These are phyloP conservation scores for Tryphoninae sp. DNA, from an alignment of 2,888 invertebrate species.

Conservation along the genomic window DNA sequence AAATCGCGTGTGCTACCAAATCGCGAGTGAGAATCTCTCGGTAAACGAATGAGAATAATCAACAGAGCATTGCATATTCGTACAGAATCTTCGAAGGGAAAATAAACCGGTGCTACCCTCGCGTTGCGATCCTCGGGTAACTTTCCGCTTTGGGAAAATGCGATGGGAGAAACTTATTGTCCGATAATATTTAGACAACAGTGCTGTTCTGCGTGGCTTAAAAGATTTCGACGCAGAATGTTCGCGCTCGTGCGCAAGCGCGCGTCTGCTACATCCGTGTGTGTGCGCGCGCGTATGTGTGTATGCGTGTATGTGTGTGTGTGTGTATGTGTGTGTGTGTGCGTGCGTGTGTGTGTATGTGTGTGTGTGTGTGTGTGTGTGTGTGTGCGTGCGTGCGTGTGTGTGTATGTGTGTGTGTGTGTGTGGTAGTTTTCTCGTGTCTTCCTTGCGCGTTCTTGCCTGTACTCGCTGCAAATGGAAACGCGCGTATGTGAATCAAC, in stretches of 20 bases:
- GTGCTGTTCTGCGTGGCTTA: not conserved
- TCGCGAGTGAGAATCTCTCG: too few relatives aligned
- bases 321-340: too few relatives aligned
- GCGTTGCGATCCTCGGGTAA: constrained; percentile 53
- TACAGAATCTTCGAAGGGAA: constrained; percentile 25
- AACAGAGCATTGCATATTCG: not conserved
- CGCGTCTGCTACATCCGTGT: constrained; percentile 2
- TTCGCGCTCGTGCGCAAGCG: too few relatives aligned
- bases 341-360: too few relatives aligned
- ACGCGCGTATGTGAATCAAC: constrained; percentile 15
- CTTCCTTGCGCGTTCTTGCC: too few relatives aligned
- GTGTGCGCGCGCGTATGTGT: constrained; percentile 59
- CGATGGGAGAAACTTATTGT: constrained; percentile 69
- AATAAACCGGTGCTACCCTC: constrained; percentile 56
- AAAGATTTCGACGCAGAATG: constrained; percentile 64
- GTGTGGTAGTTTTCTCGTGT: constrained; percentile 46
- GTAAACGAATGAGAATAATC: too few relatives aligned
- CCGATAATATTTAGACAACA: constrained; percentile 75
- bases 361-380: constrained; percentile 56
- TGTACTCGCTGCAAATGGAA: not conserved
- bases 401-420: constrained; percentile 41
- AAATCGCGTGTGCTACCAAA: too few relatives aligned
- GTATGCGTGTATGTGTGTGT: not conserved
- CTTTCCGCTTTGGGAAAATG: constrained; percentile 40
- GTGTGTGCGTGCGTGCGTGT: too few relatives aligned